Evolutionary conservation across 2,797 vertebrate species (phyloP).

Genomic region (Limosa lapponica): DNA sequence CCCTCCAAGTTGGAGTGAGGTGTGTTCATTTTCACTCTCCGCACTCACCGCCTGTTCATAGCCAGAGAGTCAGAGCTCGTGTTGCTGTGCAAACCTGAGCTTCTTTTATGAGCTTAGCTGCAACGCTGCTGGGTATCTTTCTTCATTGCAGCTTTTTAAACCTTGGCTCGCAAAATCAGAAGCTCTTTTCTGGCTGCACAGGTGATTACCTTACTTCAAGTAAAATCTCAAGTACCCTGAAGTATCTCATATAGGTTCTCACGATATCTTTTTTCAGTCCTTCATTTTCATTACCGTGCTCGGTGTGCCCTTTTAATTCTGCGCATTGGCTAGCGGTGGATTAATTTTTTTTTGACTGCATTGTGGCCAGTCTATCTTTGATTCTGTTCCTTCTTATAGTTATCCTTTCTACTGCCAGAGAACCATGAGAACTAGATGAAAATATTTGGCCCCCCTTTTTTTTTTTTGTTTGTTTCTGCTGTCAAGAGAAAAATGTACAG

Average conservation of each 20-base stretch:
- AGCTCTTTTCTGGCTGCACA: not conserved
- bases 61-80: not conserved
- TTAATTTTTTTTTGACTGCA: not conserved
- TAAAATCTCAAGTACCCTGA: not conserved
- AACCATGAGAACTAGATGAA: not conserved
- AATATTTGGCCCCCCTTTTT: not conserved
- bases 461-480: not conserved
- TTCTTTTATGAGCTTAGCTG: constrained; percentile 18
- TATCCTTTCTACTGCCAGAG: not conserved
- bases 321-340: not conserved
- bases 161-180: constrained; percentile 26
- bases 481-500: not conserved
- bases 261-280: not conserved
- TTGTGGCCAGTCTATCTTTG: not conserved
- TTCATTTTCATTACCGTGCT: not conserved
- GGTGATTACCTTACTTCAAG: constrained; percentile 16
- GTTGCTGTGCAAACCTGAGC: not conserved
- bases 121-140: constrained; percentile 3
- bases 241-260: not conserved
- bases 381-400: not conserved
- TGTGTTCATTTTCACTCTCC: constrained; percentile 23
- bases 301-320: not conserved
- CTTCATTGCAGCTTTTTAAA: not conserved
- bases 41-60: not conserved
- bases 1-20: not conserved